These are phyloP conservation scores for Clostera curtula DNA, from an alignment of 2,888 invertebrate genomes.

Conservation along the genomic window DNA sequence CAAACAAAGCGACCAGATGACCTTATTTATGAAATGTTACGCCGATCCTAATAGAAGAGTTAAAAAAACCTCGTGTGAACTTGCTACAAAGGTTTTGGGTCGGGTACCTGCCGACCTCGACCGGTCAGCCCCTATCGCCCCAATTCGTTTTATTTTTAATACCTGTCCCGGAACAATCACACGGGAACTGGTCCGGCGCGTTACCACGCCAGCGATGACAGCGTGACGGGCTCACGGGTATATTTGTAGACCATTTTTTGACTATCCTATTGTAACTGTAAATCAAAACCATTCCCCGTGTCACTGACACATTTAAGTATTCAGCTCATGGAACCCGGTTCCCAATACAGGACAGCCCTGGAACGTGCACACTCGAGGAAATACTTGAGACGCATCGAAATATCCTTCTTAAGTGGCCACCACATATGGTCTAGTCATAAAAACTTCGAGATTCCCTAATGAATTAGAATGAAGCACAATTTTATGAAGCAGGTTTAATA, in stretches of 20 bases:
- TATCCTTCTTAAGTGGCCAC: slow-evolving; percentile 5
- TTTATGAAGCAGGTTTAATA: too few species aligned
- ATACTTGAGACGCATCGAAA: slow-evolving; percentile 9
- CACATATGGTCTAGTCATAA: not conserved
- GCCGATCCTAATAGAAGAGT: slow-evolving; percentile 26
- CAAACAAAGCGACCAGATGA: slow-evolving; percentile 50
- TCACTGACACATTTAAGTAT: slow-evolving; percentile 3
- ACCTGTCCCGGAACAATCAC: slow-evolving; percentile 59
- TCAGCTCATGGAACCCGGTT: slow-evolving; percentile 2
- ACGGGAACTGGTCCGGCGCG: slow-evolving; percentile 43
- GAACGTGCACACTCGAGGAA: slow-evolving; percentile 4
- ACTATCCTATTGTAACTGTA: slow-evolving; percentile 3
- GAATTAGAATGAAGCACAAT: too few species aligned
- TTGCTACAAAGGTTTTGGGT: slow-evolving; percentile 41
- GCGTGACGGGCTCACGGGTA: too few species aligned
- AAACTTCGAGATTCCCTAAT: too few species aligned
- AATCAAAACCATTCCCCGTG: slow-evolving; percentile 5
- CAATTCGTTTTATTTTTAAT: slow-evolving; percentile 46
- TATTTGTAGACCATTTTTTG: not conserved
- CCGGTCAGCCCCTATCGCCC: slow-evolving; percentile 43
- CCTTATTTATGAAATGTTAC: slow-evolving; percentile 48
- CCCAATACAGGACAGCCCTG: slow-evolving; percentile 3
- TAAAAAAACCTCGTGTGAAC: slow-evolving; percentile 44
- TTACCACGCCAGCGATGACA: too few species aligned
- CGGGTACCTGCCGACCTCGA: slow-evolving; percentile 54